Conservation (phyloP, 2,888 invertebrate species). For the Latrodectus elegans region DNA sequence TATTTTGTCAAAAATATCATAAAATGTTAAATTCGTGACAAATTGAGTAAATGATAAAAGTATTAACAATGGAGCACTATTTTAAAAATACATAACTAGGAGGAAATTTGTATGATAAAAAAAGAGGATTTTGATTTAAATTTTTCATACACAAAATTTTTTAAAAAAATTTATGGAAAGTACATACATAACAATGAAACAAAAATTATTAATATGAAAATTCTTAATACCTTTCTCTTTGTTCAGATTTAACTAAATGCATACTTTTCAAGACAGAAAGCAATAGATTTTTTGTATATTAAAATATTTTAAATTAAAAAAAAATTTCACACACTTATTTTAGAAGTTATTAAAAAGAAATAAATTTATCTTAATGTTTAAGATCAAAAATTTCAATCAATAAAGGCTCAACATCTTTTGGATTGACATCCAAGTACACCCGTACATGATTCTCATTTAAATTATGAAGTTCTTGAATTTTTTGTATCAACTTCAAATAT, state of each 20-base stretch:
- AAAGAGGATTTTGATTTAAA: too few relatives aligned
- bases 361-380: constrained; percentile 77
- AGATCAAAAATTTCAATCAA: constrained; percentile 96
- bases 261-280: neutral
- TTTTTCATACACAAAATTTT: too few relatives aligned
- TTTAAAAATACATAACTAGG: too few relatives aligned
- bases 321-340: neutral
- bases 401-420: constrained; percentile 91
- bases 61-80: too few relatives aligned
- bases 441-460: constrained; percentile 93
- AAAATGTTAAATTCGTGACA: too few relatives aligned
- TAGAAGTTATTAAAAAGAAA: neutral
- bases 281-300: neutral
- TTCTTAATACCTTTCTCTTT: too few relatives aligned
- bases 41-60: too few relatives aligned
- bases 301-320: neutral
- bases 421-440: constrained; percentile 93
- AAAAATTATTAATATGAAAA: too few relatives aligned
- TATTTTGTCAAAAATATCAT: too few relatives aligned
- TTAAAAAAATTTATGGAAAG: too few relatives aligned
- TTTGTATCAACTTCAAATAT: constrained; percentile 90
- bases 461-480: constrained; percentile 90
- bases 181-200: too few relatives aligned
- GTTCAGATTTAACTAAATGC: neutral
- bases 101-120: too few relatives aligned